Conservation (phyloP, 2,113 vertebrate species). For the Rhynchopsitta pachyrhyncha region DNA sequence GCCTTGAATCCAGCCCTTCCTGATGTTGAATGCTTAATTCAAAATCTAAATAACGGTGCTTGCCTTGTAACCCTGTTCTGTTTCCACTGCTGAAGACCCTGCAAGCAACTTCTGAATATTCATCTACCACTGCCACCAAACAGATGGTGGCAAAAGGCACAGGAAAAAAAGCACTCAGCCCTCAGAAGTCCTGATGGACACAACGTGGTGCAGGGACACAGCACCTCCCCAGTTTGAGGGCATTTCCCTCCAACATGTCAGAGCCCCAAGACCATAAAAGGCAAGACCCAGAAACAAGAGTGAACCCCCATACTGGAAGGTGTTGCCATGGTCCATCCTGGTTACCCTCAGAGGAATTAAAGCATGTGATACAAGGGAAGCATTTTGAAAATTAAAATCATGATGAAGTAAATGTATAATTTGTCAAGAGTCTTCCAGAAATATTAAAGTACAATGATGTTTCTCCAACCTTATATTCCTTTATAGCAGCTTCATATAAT, state of each 20-base stretch:
- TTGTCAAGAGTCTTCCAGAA: not conserved
- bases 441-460: rapidly evolving
- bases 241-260: not conserved
- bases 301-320: rapidly evolving
- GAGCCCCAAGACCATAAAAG: not conserved
- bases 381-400: not conserved
- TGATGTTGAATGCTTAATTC: rapidly evolving
- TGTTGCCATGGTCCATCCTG: rapidly evolving
- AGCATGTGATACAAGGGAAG: not conserved
- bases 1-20: not conserved
- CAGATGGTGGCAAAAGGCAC: rapidly evolving
- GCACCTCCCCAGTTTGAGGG: too few relatives aligned
- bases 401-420: rapidly evolving
- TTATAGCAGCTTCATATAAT: not conserved
- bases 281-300: not conserved
- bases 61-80: rapidly evolving
- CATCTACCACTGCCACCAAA: rapidly evolving
- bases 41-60: rapidly evolving
- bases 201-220: rapidly evolving
- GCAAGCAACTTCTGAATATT: rapidly evolving
- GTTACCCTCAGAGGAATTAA: not conserved
- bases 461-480: not conserved
- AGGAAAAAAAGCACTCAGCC: not conserved
- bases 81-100: not conserved
- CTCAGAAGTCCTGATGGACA: rapidly evolving